These are phyloP conservation scores for Molorchus minor DNA, from an alignment of 2,888 invertebrate genomes.

Conservation along the genomic window DNA sequence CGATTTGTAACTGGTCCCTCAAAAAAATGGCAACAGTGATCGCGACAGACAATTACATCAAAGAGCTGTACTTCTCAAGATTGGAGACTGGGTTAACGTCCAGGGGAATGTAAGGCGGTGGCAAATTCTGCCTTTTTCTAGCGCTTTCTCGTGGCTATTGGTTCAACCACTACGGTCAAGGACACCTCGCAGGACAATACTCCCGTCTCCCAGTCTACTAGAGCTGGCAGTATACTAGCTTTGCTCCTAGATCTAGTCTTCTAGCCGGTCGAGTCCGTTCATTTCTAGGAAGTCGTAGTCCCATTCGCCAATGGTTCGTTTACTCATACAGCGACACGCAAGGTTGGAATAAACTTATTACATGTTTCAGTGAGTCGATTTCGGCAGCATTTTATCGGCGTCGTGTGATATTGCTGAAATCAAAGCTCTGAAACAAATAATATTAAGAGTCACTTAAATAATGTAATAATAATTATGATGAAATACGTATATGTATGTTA, in stretches of 20 bases:
- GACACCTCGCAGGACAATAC: conserved; percentile 50
- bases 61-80: conserved; percentile 12
- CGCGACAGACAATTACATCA: conserved; percentile 18
- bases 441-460: too few species aligned
- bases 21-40: conserved; percentile 16
- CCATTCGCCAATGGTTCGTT: conserved; percentile 17
- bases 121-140: conserved; percentile 27
- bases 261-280: conserved; percentile 22
- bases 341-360: too few species aligned
- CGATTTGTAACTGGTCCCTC: too few species aligned
- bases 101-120: conserved; percentile 39
- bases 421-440: too few species aligned
- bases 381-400: too few species aligned
- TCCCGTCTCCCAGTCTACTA: conserved; percentile 41
- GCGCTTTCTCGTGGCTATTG: conserved; percentile 41
- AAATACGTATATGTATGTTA: too few species aligned
- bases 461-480: too few species aligned
- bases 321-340: not conserved
- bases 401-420: too few species aligned
- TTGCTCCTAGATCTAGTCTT: conserved; percentile 32
- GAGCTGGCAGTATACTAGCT: conserved; percentile 28
- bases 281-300: not conserved
- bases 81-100: conserved; percentile 17
- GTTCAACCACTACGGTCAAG: conserved; percentile 49
- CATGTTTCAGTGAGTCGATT: too few species aligned